Evolutionary conservation across 2,888 invertebrate species (phyloP).

Genomic region (Apamea sordens): DNA sequence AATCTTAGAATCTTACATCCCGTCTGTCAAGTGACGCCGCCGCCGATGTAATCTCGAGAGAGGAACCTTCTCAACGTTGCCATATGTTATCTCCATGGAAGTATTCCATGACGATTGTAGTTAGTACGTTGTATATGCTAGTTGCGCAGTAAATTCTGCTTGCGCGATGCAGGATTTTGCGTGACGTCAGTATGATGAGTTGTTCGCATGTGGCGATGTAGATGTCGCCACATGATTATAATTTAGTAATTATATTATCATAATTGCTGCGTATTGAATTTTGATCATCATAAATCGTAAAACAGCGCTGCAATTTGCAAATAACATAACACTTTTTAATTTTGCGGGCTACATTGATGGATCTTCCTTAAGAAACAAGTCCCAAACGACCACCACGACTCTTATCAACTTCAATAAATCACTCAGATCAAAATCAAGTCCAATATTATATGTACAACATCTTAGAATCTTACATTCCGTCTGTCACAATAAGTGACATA

Average conservation of each 20-base stretch:
- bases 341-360: background rate
- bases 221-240: too few relatives aligned
- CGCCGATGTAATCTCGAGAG: background rate
- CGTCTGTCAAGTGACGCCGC: background rate
- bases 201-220: too few relatives aligned
- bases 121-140: too few relatives aligned
- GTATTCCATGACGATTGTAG: background rate
- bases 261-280: too few relatives aligned
- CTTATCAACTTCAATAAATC: constrained; percentile 32
- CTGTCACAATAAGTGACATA: background rate
- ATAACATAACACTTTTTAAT: background rate
- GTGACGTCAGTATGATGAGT: too few relatives aligned
- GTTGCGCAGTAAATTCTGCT: too few relatives aligned
- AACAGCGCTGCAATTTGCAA: background rate
- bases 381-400: background rate
- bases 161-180: too few relatives aligned
- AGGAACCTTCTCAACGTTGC: background rate
- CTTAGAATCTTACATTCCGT: background rate
- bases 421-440: constrained; percentile 18
- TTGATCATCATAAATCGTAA: too few relatives aligned
- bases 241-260: too few relatives aligned
- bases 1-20: background rate
- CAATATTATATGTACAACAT: constrained; percentile 2
- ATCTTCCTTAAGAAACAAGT: background rate
- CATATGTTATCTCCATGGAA: background rate